Conservation (phyloP, 1,140 invertebrate species). For the Proales similis region DNA sequence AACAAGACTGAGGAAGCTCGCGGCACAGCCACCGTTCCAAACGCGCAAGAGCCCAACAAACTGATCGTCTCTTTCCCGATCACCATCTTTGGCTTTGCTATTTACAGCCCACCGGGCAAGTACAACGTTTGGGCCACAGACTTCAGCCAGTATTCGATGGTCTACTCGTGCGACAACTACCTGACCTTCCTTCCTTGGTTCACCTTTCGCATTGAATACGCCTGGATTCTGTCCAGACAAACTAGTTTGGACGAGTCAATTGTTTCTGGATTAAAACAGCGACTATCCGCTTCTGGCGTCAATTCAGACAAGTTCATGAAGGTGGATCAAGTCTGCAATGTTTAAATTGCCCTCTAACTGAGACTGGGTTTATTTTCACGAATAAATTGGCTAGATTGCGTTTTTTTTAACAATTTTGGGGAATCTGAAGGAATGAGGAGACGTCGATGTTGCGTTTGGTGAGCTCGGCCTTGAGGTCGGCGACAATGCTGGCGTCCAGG, state of each 20-base stretch:
- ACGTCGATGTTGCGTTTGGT: constrained; percentile 5
- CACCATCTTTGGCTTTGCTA: not conserved
- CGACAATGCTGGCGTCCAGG: constrained; percentile 1
- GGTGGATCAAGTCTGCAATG: constrained; percentile 2
- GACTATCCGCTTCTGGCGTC: constrained; percentile 1
- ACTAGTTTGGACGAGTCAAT: not conserved
- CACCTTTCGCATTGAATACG: constrained; percentile 26
- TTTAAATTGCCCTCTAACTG: not conserved
- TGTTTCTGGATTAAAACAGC: not conserved
- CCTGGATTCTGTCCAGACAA: constrained; percentile 25
- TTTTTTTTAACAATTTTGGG: constrained; percentile 10
- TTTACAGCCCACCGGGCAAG: not conserved
- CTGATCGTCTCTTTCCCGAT: constrained; percentile 25
- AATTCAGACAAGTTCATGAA: not conserved
- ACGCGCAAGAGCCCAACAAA: constrained; percentile 22
- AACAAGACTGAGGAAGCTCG: not conserved
- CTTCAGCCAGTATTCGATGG: constrained; percentile 5
- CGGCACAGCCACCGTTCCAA: constrained; percentile 4
- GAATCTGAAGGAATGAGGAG: constrained; percentile 2
- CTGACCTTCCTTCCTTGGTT: too few relatives aligned
- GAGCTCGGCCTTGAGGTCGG: not conserved
- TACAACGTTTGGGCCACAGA: constrained; percentile 31
- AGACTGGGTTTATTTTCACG: not conserved
- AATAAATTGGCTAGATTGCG: not conserved
- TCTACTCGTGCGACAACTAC: constrained; percentile 27